These are phyloP conservation scores for Mohoua ochrocephala DNA, from an alignment of 2,113 vertebrate species.

Conservation along the genomic window DNA sequence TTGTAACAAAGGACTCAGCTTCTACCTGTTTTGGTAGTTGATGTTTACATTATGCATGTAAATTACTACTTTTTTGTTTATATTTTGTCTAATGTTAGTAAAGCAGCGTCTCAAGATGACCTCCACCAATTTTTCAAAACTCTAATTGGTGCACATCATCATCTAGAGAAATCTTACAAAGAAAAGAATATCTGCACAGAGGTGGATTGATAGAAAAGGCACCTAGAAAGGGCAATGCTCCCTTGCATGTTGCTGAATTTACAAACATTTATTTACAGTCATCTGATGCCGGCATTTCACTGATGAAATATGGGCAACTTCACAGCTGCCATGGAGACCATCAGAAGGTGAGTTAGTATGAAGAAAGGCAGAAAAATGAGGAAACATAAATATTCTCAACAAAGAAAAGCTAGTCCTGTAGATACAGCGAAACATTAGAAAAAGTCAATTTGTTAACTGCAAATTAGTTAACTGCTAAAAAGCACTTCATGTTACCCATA, in stretches of 20 bases:
- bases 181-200: neutral
- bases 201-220: neutral
- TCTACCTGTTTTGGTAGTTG: neutral
- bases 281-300: neutral
- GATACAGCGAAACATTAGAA: neutral
- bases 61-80: neutral
- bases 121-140: neutral
- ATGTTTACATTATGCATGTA: neutral
- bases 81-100: neutral
- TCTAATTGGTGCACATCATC: neutral
- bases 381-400: neutral
- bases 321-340: neutral
- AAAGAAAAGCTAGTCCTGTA: neutral
- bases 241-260: neutral
- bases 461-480: neutral
- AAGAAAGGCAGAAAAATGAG: neutral
- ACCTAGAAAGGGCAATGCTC: neutral
- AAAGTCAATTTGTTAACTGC: neutral
- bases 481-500: neutral
- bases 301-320: neutral
- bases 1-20: neutral
- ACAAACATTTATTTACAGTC: neutral
- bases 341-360: neutral
- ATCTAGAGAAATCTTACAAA: neutral
- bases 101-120: neutral